Percentiles rank a stretch among this genome's conserved stretches.
These are phyloP conservation scores for Anastatus disparis DNA, from an alignment of 1,140 invertebrate genomes.

Conservation along the genomic window DNA sequence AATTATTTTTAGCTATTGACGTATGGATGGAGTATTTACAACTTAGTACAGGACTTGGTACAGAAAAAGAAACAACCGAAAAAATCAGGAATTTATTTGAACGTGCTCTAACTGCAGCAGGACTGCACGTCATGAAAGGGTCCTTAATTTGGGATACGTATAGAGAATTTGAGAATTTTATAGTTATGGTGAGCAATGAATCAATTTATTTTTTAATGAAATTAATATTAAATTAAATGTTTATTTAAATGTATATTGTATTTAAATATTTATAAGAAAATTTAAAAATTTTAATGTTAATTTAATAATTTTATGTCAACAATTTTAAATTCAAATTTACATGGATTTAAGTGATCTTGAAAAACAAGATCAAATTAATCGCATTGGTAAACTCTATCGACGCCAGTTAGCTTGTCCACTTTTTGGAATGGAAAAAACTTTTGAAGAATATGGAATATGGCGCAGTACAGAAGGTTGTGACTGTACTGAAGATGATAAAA, in stretches of 20 bases:
- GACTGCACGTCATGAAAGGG: constrained; percentile 77
- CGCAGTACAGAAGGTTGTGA: constrained; percentile 56
- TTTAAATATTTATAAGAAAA: too few species aligned
- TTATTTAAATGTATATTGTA: too few species aligned
- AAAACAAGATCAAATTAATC: constrained; percentile 63
- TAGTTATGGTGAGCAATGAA: constrained; percentile 59
- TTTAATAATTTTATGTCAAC: too few species aligned
- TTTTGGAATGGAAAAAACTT: constrained; percentile 71
- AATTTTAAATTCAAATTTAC: constrained; percentile 43
- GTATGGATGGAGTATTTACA: constrained; percentile 83
- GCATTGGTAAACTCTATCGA: constrained; percentile 70
- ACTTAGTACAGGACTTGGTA: constrained; percentile 75
- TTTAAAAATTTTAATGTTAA: too few species aligned
- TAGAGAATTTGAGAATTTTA: constrained; percentile 77
- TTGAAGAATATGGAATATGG: constrained; percentile 70
- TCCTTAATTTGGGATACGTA: constrained; percentile 80
- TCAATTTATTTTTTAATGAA: too few species aligned
- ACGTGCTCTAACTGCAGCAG: constrained; percentile 74
- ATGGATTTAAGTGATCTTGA: constrained; percentile 51
- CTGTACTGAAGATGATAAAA: constrained; percentile 60
- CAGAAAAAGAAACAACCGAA: constrained; percentile 58
- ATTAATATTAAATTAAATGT: constrained; percentile 27
- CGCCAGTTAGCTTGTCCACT: constrained; percentile 75
- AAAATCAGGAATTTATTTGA: constrained; percentile 75
- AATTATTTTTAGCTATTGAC: constrained; percentile 75